phyloP scores from a whole-genome alignment of 2,797 vertebrate genomes.

The Rhyacichthys aspro region DNA sequence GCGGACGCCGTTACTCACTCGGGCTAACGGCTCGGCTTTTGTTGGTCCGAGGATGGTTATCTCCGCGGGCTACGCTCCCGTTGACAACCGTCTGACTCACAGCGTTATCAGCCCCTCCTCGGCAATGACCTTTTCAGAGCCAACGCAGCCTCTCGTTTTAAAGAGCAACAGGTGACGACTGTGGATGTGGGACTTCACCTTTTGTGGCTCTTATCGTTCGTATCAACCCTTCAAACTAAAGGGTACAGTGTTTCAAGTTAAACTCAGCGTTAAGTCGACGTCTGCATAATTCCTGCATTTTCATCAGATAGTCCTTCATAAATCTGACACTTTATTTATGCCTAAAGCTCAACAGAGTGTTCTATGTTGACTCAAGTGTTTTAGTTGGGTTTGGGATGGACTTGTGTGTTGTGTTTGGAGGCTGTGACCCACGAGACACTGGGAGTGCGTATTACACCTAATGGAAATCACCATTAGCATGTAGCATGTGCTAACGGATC shows the following conservation, averaged over 20 bases:
- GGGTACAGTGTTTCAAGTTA: background rate
- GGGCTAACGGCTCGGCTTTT: conserved; percentile 1
- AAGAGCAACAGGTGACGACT: background rate
- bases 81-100: background rate
- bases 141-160: background rate
- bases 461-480: too few species aligned
- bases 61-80: conserved; percentile 5
- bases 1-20: background rate
- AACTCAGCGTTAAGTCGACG: background rate
- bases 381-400: too few species aligned
- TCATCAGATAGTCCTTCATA: background rate
- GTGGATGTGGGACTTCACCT: background rate
- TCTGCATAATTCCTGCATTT: too few species aligned
- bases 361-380: too few species aligned
- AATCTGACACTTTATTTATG: too few species aligned
- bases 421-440: too few species aligned
- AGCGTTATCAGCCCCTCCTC: conserved; percentile 6
- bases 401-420: too few species aligned
- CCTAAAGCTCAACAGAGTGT: too few species aligned
- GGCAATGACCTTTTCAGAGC: conserved; percentile 1
- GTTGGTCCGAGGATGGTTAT: background rate
- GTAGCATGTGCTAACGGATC: too few species aligned
- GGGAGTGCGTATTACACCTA: too few species aligned
- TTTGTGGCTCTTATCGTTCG: background rate
- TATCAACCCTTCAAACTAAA: conserved; percentile 1